These are phyloP conservation scores for Phalanger gymnotis DNA, from an alignment of 2,797 vertebrate genomes.

Conservation along the genomic window DNA sequence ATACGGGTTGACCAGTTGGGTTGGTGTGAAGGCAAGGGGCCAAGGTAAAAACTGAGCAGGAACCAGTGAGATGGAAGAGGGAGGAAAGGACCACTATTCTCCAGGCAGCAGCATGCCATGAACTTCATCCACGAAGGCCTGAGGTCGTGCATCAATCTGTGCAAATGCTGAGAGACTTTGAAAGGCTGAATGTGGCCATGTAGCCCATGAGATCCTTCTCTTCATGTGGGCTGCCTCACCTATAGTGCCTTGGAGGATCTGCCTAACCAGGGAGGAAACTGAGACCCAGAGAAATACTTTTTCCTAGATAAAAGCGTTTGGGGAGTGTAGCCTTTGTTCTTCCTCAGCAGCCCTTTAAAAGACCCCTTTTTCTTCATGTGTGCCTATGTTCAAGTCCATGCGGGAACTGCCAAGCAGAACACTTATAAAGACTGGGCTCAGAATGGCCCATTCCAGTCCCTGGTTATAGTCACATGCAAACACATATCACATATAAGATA, in stretches of 20 bases:
- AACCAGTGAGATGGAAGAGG: background rate
- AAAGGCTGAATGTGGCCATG: background rate
- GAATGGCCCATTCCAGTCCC: too few relatives aligned
- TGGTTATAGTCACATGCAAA: too few relatives aligned
- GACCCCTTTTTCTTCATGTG: background rate
- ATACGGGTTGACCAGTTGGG: background rate
- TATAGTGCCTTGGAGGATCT: background rate
- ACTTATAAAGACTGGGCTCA: too few relatives aligned
- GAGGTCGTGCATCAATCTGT: background rate
- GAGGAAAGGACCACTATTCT: background rate
- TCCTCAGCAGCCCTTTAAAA: too few relatives aligned
- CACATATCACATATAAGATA: too few relatives aligned
- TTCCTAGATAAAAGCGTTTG: background rate
- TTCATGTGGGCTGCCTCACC: background rate
- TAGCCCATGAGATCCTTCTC: background rate
- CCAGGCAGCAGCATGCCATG: background rate
- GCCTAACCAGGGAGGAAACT: background rate
- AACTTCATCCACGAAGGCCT: background rate
- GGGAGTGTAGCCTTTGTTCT: background rate
- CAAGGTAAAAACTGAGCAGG: background rate
- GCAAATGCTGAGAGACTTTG: background rate
- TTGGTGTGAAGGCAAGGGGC: background rate
- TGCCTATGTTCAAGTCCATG: background rate
- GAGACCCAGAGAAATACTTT: background rate
- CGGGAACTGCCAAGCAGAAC: background rate